phyloP scores from a whole-genome alignment of 2,888 invertebrate genomes.

The Epirrhoe alternata region DNA sequence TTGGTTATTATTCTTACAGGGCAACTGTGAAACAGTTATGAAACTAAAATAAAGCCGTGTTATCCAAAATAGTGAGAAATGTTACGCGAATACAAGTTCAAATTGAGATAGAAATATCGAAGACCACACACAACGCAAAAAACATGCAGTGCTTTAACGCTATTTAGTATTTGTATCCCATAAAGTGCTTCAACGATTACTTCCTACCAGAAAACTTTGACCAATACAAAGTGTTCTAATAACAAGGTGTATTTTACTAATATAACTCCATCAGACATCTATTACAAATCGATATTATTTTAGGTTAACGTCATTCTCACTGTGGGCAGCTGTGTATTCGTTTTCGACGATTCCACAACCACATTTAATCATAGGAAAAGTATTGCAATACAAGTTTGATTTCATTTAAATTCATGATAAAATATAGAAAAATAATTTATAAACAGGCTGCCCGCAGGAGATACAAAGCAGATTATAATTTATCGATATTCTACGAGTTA shows the following conservation, averaged over 20 bases:
- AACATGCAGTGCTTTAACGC: conserved; percentile 55
- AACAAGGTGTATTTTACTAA: conserved; percentile 24
- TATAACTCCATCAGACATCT: conserved; percentile 30
- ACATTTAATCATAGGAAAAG: conserved; percentile 44
- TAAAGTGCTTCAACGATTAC: conserved; percentile 35
- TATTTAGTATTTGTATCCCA: conserved; percentile 34
- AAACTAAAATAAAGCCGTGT: conserved; percentile 19
- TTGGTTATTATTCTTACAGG: conserved; percentile 69
- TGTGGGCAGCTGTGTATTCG: conserved; percentile 53
- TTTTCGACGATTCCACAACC: conserved; percentile 64
- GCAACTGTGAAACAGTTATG: conserved; percentile 70
- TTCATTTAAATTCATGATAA: conserved; percentile 15
- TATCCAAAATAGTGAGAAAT: conserved; percentile 25
- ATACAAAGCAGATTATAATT: conserved; percentile 53
- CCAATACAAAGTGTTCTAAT: conserved; percentile 23
- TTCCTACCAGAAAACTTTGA: conserved; percentile 28
- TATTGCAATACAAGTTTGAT: conserved; percentile 20
- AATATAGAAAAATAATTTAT: conserved; percentile 28
- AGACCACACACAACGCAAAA: conserved; percentile 67
- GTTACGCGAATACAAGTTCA: conserved; percentile 16
- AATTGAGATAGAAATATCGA: conserved; percentile 48
- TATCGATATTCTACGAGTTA: conserved; percentile 58
- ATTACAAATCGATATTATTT: conserved; percentile 41
- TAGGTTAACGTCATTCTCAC: conserved; percentile 46
- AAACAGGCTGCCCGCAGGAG: conserved; percentile 56